Evolutionary conservation across 2,888 invertebrate species (phyloP).

Genomic region (Hoplodrina blanda): DNA sequence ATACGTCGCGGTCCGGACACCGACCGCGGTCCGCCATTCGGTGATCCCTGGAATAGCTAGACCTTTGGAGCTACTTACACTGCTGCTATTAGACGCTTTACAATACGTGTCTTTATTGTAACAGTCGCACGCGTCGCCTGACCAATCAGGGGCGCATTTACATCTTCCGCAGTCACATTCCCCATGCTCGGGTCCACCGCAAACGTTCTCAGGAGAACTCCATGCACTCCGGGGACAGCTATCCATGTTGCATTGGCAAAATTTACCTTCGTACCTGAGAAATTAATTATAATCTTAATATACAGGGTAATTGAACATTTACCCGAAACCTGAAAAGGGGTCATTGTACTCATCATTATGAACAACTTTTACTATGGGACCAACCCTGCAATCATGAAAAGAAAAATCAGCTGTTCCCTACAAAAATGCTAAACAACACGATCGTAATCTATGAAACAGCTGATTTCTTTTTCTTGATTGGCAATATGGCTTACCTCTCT

Average conservation of each 20-base stretch:
- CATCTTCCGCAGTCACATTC: slow-evolving; percentile 92
- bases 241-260: slow-evolving; percentile 79
- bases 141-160: slow-evolving; percentile 82
- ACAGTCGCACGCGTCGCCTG: slow-evolving; percentile 83
- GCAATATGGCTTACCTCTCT: slow-evolving; percentile 77
- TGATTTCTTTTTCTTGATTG: no score
- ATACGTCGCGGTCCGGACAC: no score
- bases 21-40: no score
- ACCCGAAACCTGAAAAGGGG: no score
- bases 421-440: no score
- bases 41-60: no score
- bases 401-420: no score
- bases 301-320: no score
- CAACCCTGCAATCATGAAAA: no score
- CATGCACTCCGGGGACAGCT: slow-evolving; percentile 70
- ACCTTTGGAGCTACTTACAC: slow-evolving; percentile 59
- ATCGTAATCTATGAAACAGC: no score
- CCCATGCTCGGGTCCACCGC: slow-evolving; percentile 90
- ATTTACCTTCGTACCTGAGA: slow-evolving; percentile 73
- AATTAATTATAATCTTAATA: background rate
- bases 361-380: no score
- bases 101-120: slow-evolving; percentile 59
- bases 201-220: slow-evolving; percentile 67
- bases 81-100: slow-evolving; percentile 53
- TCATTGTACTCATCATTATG: no score